Conservation (phyloP, 2,888 invertebrate species). For the Drosophila paracracens region DNA sequence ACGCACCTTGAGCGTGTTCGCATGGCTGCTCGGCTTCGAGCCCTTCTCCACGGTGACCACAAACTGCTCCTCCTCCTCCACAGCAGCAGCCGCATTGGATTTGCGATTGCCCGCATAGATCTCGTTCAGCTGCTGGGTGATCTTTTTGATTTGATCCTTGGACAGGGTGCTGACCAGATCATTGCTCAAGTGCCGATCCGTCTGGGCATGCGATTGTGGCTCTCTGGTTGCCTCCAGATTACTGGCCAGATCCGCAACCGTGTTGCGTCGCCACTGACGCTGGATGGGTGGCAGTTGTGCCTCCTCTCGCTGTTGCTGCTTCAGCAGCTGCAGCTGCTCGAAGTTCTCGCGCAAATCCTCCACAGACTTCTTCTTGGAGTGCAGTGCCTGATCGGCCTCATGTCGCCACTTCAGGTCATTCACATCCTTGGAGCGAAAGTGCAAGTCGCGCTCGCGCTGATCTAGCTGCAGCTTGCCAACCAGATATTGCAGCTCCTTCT, state of each 20-base stretch:
- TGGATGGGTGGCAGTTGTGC: slow-evolving; percentile 43
- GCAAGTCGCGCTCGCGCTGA: slow-evolving; percentile 93
- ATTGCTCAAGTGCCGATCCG: slow-evolving; percentile 89
- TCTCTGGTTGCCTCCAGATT: slow-evolving; percentile 89
- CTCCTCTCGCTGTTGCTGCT: slow-evolving; percentile 87
- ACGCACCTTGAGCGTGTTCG: slow-evolving; percentile 86
- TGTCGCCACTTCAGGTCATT: slow-evolving; percentile 92
- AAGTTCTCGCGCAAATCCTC: slow-evolving; percentile 93
- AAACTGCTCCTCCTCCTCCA: slow-evolving; percentile 85
- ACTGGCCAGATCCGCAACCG: slow-evolving; percentile 92
- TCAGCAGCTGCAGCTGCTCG: slow-evolving; percentile 87
- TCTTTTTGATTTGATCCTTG: slow-evolving; percentile 92
- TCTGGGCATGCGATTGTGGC: slow-evolving; percentile 50
- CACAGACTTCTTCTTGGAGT: slow-evolving; percentile 94
- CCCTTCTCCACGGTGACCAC: slow-evolving; percentile 87
- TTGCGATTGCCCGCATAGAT: slow-evolving; percentile 88
- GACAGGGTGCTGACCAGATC: slow-evolving; percentile 93
- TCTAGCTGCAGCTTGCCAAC: slow-evolving; percentile 91
- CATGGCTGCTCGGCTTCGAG: slow-evolving; percentile 78
- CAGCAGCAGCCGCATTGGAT: slow-evolving; percentile 58
- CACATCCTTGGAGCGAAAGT: slow-evolving; percentile 91
- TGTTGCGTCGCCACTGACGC: slow-evolving; percentile 91
- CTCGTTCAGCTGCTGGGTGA: slow-evolving; percentile 92
- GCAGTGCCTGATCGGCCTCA: slow-evolving; percentile 90
- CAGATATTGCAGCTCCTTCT: slow-evolving; percentile 91